Evolutionary conservation across 1,140 invertebrate genomes (phyloP), one percentile per base, ranked within the genome.

Genomic region (Leptinotarsa lineolata): DNA sequence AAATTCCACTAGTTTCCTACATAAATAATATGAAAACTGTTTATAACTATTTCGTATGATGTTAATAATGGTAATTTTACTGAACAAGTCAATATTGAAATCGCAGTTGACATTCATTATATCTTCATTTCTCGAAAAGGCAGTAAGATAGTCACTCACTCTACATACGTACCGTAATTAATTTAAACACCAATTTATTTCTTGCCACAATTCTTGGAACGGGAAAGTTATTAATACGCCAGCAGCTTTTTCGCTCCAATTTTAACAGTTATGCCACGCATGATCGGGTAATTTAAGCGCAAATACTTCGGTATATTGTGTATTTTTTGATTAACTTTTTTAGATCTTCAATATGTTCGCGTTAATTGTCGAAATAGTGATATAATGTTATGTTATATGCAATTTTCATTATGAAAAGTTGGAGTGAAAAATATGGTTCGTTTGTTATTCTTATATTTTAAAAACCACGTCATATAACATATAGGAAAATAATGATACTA

Each of bases 121-220:
- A 13, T 54, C 48, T 54, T 54, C 16, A 54, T 54, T 54, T n/a
- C 16, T 54, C 48, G 48, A 54, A 54, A 16, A 54, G 48, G 48
- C n/a, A 4, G 4, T 18, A 18, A 16, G 48, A n/a, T 54, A 18
- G 48, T 2, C 48, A 16, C 16, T 54, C 48, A 18, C 48, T 54
- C 48, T 54, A 54, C 48, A 54, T 54, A 54, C 48, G 48, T 54
- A 54, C 15, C 48, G 48, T 54, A 54, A 54, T 54, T 54, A 54
- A 54, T 54, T 54, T 54, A n/a, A 39, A 54, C 48, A 54, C 12
- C 48, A 54, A 54, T 54, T 54, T 54, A 54, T n/a, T 54, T 18
- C 48, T 54, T 54, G n/a, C 15, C 48, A 16, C 15, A 54, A 16
- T n/a, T 54, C 48, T 54, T 18, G 16, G 48, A 54, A 54, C 48